phyloP scores from a whole-genome alignment of 1,140 invertebrate genomes.

The Drosophila ambigua region DNA sequence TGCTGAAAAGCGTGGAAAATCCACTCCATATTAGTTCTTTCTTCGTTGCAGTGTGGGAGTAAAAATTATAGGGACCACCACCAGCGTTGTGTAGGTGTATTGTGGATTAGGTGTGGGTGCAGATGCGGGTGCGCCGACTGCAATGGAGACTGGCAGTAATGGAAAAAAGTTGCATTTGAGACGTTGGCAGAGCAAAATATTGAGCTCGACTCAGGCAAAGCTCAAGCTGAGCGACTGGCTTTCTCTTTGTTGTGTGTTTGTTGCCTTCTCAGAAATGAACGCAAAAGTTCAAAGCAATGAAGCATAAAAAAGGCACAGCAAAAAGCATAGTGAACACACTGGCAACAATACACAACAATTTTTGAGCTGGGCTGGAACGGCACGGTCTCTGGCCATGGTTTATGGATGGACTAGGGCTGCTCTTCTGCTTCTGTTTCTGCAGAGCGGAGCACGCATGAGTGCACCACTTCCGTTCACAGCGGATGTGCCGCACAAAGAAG shows the following conservation, averaged over 20 bases:
- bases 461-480: slow-evolving; percentile 76
- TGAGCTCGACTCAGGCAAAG: slow-evolving; percentile 26
- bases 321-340: slow-evolving; percentile 52
- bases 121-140: slow-evolving; percentile 22
- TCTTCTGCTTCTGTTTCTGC: slow-evolving; percentile 41
- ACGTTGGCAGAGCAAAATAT: slow-evolving; percentile 10
- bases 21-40: slow-evolving; percentile 17
- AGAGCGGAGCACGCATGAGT: slow-evolving; percentile 73
- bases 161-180: slow-evolving; percentile 12
- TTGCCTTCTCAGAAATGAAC: slow-evolving; percentile 50
- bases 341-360: slow-evolving; percentile 52
- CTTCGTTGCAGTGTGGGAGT: slow-evolving; percentile 34
- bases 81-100: slow-evolving; percentile 8
- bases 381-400: slow-evolving; percentile 13
- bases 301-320: slow-evolving; percentile 68
- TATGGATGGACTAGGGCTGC: slow-evolving; percentile 20
- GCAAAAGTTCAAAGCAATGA: slow-evolving; percentile 80
- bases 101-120: too few species aligned
- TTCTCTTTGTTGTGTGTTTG: slow-evolving; percentile 70
- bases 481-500: slow-evolving; percentile 74
- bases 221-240: slow-evolving; percentile 52
- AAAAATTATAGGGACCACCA: slow-evolving; percentile 38
- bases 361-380: slow-evolving; percentile 9
- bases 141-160: slow-evolving; percentile 8
- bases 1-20: slow-evolving; percentile 66